Base-by-base conservation (phyloP, 2,797 vertebrate species). In the Apogon talboti region DNA sequence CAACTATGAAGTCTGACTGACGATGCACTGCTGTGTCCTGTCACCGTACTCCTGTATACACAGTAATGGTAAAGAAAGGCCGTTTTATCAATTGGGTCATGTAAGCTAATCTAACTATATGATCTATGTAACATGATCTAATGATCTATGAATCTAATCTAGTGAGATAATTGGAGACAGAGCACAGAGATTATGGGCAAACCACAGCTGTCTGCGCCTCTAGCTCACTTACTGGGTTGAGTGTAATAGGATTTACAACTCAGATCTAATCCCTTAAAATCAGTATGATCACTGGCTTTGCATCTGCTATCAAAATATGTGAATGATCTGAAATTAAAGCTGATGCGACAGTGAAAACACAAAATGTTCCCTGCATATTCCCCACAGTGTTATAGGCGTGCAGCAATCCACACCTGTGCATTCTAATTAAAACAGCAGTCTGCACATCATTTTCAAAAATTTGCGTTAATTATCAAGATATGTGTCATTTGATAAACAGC, bases 111-210 rank as follows among this genome's bases (percentile, higher is more conserved):
- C 89, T 82, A 60, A 76, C 53, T n/a, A 50, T 59, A 57, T 74
- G 62, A 87, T 87, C 76, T 71, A n/a, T 50, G 79, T 56, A 81
- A 83, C 46, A 38, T 54, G 67, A 84, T 88, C 71, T 82, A 74
- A 82, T 78, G 69, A 86, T 85, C 74, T 67, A 71, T 57, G 62
- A 56, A 73, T 88, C 70, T 91, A 88, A 90, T 89, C 80, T 82
- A 60, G 71, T 30, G 59, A 72, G 81, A 87, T 92, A 90, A 91
- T 89, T 82, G 83, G 77, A 85, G 45, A 37, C 74, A 74, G 78
- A 74, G 79, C 55, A 47, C 41, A 28, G 71, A 69, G 82, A 90
- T 88, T 87, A 87, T 65, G 74, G 58, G 38, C n/a, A 24, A 66
- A 57, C 68, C 76, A 78, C 47, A 85, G 58, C 61, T 74, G 81